These are phyloP conservation scores for Fopius arisanus DNA, from an alignment of 1,140 invertebrate genomes.

Conservation along the genomic window DNA sequence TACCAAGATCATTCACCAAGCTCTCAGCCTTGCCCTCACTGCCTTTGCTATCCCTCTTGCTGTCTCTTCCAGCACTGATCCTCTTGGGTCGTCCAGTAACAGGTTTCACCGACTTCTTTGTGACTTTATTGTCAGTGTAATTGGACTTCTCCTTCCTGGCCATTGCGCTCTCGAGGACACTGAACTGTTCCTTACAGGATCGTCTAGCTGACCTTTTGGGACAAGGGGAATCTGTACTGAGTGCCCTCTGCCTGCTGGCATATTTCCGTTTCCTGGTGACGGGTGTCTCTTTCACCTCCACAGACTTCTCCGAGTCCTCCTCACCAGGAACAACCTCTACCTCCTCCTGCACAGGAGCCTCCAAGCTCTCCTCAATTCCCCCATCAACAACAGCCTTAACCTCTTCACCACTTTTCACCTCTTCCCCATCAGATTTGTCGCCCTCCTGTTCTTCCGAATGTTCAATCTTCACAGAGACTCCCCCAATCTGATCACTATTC, in stretches of 20 bases:
- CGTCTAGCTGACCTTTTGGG: constrained; percentile 63
- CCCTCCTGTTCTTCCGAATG: constrained; percentile 52
- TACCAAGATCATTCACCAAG: neutral
- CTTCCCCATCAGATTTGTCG: constrained; percentile 52
- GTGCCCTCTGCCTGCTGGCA: constrained; percentile 43
- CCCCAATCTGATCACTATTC: constrained; percentile 58
- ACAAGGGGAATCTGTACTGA: constrained; percentile 53
- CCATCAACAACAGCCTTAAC: constrained; percentile 4
- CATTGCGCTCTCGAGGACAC: constrained; percentile 64
- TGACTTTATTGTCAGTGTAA: constrained; percentile 53
- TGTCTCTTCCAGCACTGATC: constrained; percentile 37
- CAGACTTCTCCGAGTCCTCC: neutral
- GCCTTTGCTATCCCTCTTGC: constrained; percentile 40
- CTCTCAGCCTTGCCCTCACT: constrained; percentile 52
- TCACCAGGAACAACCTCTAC: constrained; percentile 22
- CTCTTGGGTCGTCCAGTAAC: constrained; percentile 57
- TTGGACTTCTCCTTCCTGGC: constrained; percentile 64
- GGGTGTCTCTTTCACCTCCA: constrained; percentile 23
- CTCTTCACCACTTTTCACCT: constrained; percentile 33
- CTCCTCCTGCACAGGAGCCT: too few relatives aligned
- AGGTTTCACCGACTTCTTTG: constrained; percentile 56
- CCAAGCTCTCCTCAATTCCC: constrained; percentile 17
- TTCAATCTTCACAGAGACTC: constrained; percentile 61
- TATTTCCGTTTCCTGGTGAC: constrained; percentile 51
- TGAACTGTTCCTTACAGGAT: constrained; percentile 59